Base-by-base conservation (phyloP, 2,113 vertebrate species). In the Melospiza melodia region DNA sequence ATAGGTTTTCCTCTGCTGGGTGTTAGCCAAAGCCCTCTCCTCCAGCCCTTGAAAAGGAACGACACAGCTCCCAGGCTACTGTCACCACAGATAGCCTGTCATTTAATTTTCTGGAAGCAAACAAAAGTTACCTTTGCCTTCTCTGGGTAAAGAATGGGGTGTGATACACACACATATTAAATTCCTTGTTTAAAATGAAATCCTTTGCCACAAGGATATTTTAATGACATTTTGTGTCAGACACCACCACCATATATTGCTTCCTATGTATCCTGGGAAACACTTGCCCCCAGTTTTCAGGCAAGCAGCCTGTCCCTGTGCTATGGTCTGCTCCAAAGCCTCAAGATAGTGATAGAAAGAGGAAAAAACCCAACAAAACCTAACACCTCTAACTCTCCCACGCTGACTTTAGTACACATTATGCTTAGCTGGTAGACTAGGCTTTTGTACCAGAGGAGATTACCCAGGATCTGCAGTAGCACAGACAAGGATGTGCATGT, bases 401-500 rank as follows among this genome's bases (percentile, higher is more conserved):
- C 2, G 0, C 35, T 48, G 39, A 78, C 82, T 94, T 89, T 41
- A 95, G 90, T 58, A 80, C 39, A 66, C 35, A 9, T 52, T 31
- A 25, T 52, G 61, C 68, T 41, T 86, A 81, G 72, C 76, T 90
- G 31, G 66, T 54, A 85, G 63, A 57, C 66, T 15, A 57, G 30
- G 71, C 67, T 87, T 94, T 78, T 86, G n/a, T 91, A 90, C 46
- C 54, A 90, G 90, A n/a, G 63, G 51, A 77, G 62, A 89, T 61
- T 84, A 95, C 57, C 67, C 43, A 74, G 88, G 39, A 84, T 82
- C 79, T 90, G 51, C 85, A 81, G 69, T 55, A 84, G 59, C 90
- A 39, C n/a, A 93, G 84, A 69, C 91, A 93, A 84, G 78, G 88
- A 90, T n/a, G 7, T 49, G 58, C 62, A 27, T 57, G 87, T 83